Percentiles rank a stretch among this genome's conserved stretches.
phyloP scores from a whole-genome alignment of 2,888 invertebrate species.

The Drosophila kuntzei region DNA sequence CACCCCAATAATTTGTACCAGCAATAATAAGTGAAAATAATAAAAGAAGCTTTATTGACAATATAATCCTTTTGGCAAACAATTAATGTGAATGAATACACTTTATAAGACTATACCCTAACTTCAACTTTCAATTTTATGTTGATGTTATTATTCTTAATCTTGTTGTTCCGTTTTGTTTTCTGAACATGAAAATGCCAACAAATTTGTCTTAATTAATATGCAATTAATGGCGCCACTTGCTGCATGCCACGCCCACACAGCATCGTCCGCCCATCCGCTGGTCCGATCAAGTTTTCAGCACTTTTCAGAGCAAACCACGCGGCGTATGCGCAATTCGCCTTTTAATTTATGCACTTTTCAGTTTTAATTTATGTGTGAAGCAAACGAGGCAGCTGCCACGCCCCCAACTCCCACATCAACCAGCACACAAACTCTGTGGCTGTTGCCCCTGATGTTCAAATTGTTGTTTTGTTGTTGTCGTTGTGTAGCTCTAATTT shows the following conservation, averaged over 20 bases:
- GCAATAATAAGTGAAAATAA: not conserved
- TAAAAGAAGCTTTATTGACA: not conserved
- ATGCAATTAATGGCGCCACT: constrained; percentile 62
- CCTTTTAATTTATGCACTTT: constrained; percentile 67
- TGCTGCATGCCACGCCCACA: constrained; percentile 21
- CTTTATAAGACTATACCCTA: not conserved
- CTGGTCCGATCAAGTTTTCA: constrained; percentile 28
- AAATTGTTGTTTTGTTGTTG: constrained; percentile 15
- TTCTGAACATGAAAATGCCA: constrained; percentile 22
- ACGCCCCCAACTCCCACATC: constrained; percentile 39
- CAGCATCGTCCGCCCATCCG: not conserved
- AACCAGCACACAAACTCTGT: constrained; percentile 3
- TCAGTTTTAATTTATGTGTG: constrained; percentile 65
- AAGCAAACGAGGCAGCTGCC: constrained; percentile 45
- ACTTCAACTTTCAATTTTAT: not conserved
- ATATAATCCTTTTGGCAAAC: not conserved
- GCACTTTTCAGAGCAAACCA: constrained; percentile 39
- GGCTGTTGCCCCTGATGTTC: constrained; percentile 8
- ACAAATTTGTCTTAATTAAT: constrained; percentile 70
- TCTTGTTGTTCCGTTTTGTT: constrained; percentile 12
- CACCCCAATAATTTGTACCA: constrained; percentile 1
- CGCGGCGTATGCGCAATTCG: constrained; percentile 54
- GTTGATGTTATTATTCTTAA: not conserved
- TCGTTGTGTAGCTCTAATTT: constrained; percentile 61
- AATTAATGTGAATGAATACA: not conserved